A percentile compares a stretch with the other conserved stretches of the same genome.
phyloP scores from a whole-genome alignment of 2,888 invertebrate species.

The Lampropteryx suffumata region DNA sequence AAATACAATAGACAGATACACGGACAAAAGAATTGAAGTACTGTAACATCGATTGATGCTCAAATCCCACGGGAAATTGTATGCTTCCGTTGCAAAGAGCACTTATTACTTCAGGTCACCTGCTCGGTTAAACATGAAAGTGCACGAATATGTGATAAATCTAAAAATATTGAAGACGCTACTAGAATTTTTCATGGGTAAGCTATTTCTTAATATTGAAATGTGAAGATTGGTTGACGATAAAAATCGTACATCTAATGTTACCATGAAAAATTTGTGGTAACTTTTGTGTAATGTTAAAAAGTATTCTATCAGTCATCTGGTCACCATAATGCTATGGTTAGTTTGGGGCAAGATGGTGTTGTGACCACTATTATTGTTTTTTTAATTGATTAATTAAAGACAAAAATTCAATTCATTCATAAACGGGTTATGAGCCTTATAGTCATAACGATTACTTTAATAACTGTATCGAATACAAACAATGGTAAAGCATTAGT shows the following conservation, averaged over 20 bases:
- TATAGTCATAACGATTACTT: conserved; percentile 28
- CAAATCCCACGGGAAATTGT: conserved; percentile 42
- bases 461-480: conserved; percentile 51
- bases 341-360: too few relatives aligned
- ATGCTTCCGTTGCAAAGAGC: conserved; percentile 29
- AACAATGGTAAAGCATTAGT: conserved; percentile 47
- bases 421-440: conserved; percentile 16
- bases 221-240: not conserved
- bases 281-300: too few relatives aligned
- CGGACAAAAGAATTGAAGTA: conserved; percentile 25
- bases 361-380: too few relatives aligned
- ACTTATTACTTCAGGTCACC: conserved; percentile 31
- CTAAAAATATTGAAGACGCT: conserved; percentile 11
- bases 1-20: conserved; percentile 24
- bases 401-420: too few relatives aligned
- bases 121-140: conserved; percentile 22
- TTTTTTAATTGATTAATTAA: too few relatives aligned
- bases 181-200: conserved; percentile 2
- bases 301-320: too few relatives aligned
- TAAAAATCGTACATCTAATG: too few relatives aligned
- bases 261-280: too few relatives aligned
- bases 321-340: too few relatives aligned
- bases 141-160: conserved; percentile 20
- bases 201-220: conserved; percentile 2
- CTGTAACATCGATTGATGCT: conserved; percentile 26